Conservation (phyloP, 2,113 vertebrate genomes). For the Lepisosteus osseus region DNA sequence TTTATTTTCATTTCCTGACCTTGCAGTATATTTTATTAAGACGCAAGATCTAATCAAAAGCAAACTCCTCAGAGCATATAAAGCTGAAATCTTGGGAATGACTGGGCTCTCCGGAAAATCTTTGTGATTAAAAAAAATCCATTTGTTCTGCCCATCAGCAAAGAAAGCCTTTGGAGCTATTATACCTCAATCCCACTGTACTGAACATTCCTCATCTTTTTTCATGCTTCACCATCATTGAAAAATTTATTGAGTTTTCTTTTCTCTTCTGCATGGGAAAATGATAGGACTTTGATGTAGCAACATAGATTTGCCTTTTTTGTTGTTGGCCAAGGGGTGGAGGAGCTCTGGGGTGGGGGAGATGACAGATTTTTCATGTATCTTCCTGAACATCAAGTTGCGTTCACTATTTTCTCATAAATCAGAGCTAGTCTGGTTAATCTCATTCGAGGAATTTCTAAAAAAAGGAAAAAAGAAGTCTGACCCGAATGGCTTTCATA, state of each 20-base stretch:
- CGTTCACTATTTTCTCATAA: not conserved
- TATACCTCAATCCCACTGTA: constrained; percentile 58
- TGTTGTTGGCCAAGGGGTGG: no score
- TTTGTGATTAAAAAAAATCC: constrained; percentile 57
- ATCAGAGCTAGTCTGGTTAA: not conserved
- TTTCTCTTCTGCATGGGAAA: no score
- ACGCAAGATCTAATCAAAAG: constrained; percentile 62
- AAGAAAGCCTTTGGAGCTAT: constrained; percentile 53
- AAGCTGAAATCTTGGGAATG: constrained; percentile 24
- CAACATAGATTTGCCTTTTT: no score
- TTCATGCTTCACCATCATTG: no score
- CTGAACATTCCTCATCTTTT: no score
- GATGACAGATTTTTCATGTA: constrained; percentile 51
- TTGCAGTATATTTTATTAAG: constrained; percentile 71
- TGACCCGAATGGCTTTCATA: not conserved
- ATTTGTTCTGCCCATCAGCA: constrained; percentile 61
- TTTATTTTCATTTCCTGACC: constrained; percentile 29
- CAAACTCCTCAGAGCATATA: constrained; percentile 47
- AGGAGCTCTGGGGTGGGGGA: constrained; percentile 39
- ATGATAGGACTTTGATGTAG: no score
- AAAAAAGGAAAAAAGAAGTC: not conserved
- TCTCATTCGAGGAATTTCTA: not conserved
- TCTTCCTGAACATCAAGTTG: constrained; percentile 21
- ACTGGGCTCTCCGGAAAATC: constrained; percentile 3
- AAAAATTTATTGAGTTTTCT: no score